These are phyloP conservation scores for Leucania comma DNA, from an alignment of 2,888 invertebrate species.

Conservation along the genomic window DNA sequence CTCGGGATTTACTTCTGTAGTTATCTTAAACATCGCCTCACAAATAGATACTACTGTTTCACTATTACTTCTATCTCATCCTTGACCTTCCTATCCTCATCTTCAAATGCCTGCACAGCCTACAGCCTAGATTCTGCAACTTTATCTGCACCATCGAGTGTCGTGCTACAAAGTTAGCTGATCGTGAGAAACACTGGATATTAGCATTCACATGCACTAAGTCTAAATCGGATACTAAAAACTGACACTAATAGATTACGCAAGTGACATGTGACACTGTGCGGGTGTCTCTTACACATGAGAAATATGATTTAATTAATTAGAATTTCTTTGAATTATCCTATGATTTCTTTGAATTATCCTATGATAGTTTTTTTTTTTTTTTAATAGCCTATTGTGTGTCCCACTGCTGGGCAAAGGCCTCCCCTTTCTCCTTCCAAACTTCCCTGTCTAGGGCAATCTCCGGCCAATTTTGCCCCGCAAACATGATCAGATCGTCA, in stretches of 20 bases:
- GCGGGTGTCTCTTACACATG: slow-evolving; percentile 4
- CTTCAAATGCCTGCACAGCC: slow-evolving; percentile 33
- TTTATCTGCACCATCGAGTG: slow-evolving; percentile 42
- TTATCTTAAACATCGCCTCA: neutral
- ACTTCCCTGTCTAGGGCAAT: too few species aligned
- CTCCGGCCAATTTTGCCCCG: too few species aligned
- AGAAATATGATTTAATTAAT: slow-evolving; percentile 8
- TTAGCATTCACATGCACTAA: slow-evolving; percentile 54
- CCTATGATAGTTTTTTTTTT: too few species aligned
- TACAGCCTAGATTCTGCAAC: slow-evolving; percentile 31
- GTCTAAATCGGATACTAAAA: slow-evolving; percentile 42
- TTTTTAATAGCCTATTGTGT: too few species aligned
- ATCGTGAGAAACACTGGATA: slow-evolving; percentile 57
- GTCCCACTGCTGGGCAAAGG: too few species aligned
- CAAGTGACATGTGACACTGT: slow-evolving; percentile 33
- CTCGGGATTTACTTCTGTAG: too few species aligned
- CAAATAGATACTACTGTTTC: neutral
- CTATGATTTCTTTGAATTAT: too few species aligned
- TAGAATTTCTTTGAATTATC: neutral
- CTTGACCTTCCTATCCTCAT: slow-evolving; percentile 25
- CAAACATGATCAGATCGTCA: too few species aligned
- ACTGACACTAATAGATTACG: slow-evolving; percentile 59
- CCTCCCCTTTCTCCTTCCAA: too few species aligned
- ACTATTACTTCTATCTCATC: neutral
- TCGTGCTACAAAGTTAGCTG: slow-evolving; percentile 38